These are phyloP conservation scores for Temnothorax curvispinosus DNA, from an alignment of 1,140 invertebrate genomes.

Conservation along the genomic window DNA sequence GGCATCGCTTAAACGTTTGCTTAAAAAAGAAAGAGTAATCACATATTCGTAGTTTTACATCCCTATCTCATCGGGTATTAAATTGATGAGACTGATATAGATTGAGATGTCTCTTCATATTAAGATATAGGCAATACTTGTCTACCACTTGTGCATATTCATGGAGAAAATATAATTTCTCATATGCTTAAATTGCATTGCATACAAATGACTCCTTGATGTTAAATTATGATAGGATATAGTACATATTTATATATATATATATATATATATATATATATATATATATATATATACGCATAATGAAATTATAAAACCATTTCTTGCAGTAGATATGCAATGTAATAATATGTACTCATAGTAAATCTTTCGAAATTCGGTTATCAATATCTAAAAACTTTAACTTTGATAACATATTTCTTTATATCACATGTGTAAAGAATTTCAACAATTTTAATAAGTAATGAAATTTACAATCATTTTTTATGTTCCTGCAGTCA, in stretches of 20 bases:
- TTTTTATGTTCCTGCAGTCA: slow-evolving; percentile 21
- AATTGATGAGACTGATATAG: not conserved
- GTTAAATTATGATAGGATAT: slow-evolving; percentile 24
- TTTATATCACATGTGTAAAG: not conserved
- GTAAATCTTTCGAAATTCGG: slow-evolving; percentile 21
- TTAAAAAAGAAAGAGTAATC: slow-evolving; percentile 66
- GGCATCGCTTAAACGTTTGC: slow-evolving; percentile 58
- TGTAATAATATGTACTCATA: not conserved
- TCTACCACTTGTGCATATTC: slow-evolving; percentile 35
- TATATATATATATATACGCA: not conserved
- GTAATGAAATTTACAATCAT: slow-evolving; percentile 23
- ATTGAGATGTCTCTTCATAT: slow-evolving; percentile 4
- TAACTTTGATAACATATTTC: slow-evolving; percentile 11
- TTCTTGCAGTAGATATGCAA: not conserved
- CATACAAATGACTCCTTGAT: slow-evolving; percentile 25
- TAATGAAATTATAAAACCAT: slow-evolving; percentile 34
- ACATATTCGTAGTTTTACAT: slow-evolving; percentile 60
- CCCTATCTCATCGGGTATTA: not conserved
- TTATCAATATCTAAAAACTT: slow-evolving; percentile 7
- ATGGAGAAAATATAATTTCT: not conserved
- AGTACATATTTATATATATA: not conserved
- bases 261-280: too few relatives aligned
- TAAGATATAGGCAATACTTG: slow-evolving; percentile 6
- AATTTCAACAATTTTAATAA: not conserved
- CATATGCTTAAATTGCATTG: slow-evolving; percentile 34